Percentiles rank a stretch among this genome's conserved stretches.
Evolutionary conservation across 2,113 vertebrate genomes (phyloP).

Genomic region (Seriola quinqueradiata): DNA sequence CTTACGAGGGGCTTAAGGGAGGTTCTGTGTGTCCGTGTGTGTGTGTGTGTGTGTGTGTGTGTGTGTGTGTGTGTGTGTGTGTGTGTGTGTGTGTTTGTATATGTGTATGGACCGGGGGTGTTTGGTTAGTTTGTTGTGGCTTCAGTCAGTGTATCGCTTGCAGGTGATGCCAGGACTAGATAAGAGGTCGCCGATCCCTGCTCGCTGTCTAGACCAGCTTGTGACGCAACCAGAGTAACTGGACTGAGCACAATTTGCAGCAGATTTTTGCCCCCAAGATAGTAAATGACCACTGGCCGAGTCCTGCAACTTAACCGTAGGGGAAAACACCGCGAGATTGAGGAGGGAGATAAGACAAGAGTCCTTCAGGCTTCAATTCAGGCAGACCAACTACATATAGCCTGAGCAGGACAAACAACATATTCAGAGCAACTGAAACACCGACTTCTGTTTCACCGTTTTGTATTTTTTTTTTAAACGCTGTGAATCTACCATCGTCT

Average conservation of each 20-base stretch:
- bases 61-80: slow-evolving; percentile 10
- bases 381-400: slow-evolving; percentile 21
- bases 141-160: slow-evolving; percentile 88
- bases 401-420: slow-evolving; percentile 44
- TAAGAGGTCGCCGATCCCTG: slow-evolving; percentile 90
- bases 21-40: slow-evolving; percentile 15
- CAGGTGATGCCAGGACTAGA: slow-evolving; percentile 94
- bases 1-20: slow-evolving; percentile 60
- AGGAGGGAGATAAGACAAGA: slow-evolving; percentile 54
- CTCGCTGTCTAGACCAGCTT: slow-evolving; percentile 89
- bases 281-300: slow-evolving; percentile 73
- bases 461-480: not conserved
- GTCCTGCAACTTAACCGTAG: slow-evolving; percentile 53
- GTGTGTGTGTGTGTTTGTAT: slow-evolving; percentile 8
- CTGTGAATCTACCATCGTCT: not conserved
- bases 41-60: slow-evolving; percentile 19
- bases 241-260: slow-evolving; percentile 81
- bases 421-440: slow-evolving; percentile 10
- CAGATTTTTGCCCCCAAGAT: slow-evolving; percentile 76
- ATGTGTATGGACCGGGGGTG: slow-evolving; percentile 40
- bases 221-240: slow-evolving; percentile 84
- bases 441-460: not conserved
- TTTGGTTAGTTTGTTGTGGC: slow-evolving; percentile 83
- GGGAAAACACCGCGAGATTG: slow-evolving; percentile 47
- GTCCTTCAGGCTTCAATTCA: slow-evolving; percentile 35